A percentile compares a stretch with the other conserved stretches of the same genome.
Evolutionary conservation across 64 coral and sea anemone genomes (phyloP).

Genomic region (Actinia tenebrosa): DNA sequence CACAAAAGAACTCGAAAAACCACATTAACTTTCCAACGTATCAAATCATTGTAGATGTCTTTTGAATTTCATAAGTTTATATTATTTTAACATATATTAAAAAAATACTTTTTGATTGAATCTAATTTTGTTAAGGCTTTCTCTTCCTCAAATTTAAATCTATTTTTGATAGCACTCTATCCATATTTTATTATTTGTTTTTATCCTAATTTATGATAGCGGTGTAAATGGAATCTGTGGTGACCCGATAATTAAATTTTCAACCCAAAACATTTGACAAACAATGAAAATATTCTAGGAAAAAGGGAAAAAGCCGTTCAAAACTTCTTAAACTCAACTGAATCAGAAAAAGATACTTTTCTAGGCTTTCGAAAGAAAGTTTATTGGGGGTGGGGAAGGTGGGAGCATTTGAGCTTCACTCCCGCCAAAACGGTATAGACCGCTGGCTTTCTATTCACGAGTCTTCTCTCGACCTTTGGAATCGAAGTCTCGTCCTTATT

Average conservation of each 20-base stretch:
- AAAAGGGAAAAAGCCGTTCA: neutral
- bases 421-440: neutral
- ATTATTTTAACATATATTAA: constrained; percentile 1
- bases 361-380: too few relatives aligned
- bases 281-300: neutral
- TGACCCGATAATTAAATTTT: neutral
- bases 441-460: constrained; percentile 12
- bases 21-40: neutral
- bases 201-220: neutral
- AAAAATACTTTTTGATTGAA: neutral
- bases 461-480: constrained; percentile 25
- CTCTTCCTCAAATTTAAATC: neutral
- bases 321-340: too few relatives aligned
- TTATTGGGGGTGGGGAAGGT: neutral
- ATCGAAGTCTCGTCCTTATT: constrained; percentile 13
- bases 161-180: neutral
- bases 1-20: neutral
- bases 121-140: neutral
- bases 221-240: neutral
- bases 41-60: neutral
- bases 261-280: neutral
- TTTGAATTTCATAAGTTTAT: neutral
- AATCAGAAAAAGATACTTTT: too few relatives aligned
- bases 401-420: neutral
- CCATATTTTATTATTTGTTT: neutral